Conservation (phyloP, 30 jellyfish, hydroid and myxozoan genomes). For the Cassiopea andromeda region DNA sequence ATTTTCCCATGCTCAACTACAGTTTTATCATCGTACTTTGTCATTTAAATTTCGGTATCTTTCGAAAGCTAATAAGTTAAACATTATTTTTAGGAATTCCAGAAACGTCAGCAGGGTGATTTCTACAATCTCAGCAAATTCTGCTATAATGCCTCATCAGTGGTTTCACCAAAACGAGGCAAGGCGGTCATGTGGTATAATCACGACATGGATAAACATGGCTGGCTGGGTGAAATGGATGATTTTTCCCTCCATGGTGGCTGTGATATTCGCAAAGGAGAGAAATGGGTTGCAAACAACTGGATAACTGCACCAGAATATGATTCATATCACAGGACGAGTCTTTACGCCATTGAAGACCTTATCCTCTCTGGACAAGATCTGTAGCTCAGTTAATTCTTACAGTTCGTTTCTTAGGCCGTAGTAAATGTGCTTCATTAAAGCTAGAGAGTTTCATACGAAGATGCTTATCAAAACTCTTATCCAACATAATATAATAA, state of each 20-base stretch:
- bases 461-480: too few relatives aligned
- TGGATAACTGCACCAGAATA: slow-evolving; percentile 97
- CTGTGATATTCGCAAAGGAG: slow-evolving; percentile 91
- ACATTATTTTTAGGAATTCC: slow-evolving; percentile 68
- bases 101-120: slow-evolving; percentile 81
- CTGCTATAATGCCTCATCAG: slow-evolving; percentile 90
- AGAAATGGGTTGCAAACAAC: slow-evolving; percentile 95
- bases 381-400: neutral
- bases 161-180: slow-evolving; percentile 95
- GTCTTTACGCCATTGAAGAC: slow-evolving; percentile 84
- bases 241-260: slow-evolving; percentile 95
- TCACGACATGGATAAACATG: slow-evolving; percentile 87
- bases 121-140: slow-evolving; percentile 88
- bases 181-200: slow-evolving; percentile 98
- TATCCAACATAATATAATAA: too few relatives aligned
- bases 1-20: too few relatives aligned
- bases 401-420: too few relatives aligned
- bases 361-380: slow-evolving; percentile 60
- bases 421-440: too few relatives aligned
- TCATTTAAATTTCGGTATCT: too few relatives aligned
- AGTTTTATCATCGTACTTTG: too few relatives aligned
- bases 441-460: too few relatives aligned
- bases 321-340: slow-evolving; percentile 89
- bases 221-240: slow-evolving; percentile 96
- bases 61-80: too few relatives aligned